Evolutionary conservation across 2,113 vertebrate genomes (phyloP), one percentile per base, ranked within the genome.

Genomic region (Brienomyrus brachyistius): DNA sequence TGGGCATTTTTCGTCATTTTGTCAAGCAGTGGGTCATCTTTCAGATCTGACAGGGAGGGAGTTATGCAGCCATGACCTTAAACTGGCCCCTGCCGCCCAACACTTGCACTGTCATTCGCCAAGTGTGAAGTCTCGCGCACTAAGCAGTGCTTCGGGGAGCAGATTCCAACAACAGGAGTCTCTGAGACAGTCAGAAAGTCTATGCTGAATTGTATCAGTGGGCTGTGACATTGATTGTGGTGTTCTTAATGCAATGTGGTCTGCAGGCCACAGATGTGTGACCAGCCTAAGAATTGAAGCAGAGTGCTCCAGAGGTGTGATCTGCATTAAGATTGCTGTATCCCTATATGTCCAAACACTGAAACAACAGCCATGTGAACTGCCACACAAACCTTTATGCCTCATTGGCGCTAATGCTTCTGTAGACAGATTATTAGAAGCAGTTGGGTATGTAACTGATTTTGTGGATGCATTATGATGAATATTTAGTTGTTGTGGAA

Each of bases 401-500:
- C 95, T 95, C 95, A 96, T 95, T 95, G 93, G 90, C 90, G 50
- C 93, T 95, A 94, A 94, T 95, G 92, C 93, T 91, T 91, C 91
- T 92, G 91, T 93, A 95, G 94, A 93, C 94, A 94, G 95, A 95
- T 96, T 95, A 96, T 96, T 96, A 95, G 92, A 95, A 93, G 94
- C 95, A 95, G 95, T 96, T 96, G 96, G 92, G 94, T 96, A 95
- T 96, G 95, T 96, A 96, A 96, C 96, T 92, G 94, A 95, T 96
- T 96, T 94, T 88, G 94, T 94, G 94, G 93, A 91, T 10, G 5
- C 82, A 56, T 59, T 92, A 93, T 93, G 92, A 91, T 94, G 93
- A 95, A 92, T 94, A 95, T 95, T 95, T 95, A 95, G 95, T 95
- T 95, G 93, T 92, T 23, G 85, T 13, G 27, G 59, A 77, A 92